Percentiles rank a stretch among this genome's conserved stretches.
These are phyloP conservation scores for Synergus gifuensis DNA, from an alignment of 2,888 invertebrate species.

Conservation along the genomic window DNA sequence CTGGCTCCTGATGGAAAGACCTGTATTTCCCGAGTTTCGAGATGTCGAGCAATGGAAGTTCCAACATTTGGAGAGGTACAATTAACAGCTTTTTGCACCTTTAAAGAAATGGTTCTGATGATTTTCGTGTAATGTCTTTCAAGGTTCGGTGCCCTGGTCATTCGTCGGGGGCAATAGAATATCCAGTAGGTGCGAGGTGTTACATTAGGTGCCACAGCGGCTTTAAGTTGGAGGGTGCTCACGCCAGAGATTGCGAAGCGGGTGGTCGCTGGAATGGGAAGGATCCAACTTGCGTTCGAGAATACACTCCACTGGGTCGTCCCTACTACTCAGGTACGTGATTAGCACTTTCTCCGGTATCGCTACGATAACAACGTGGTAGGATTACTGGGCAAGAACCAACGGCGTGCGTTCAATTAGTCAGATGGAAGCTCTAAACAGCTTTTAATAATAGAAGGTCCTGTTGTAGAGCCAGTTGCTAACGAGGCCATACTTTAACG, in stretches of 20 bases:
- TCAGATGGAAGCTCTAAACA: slow-evolving; percentile 63
- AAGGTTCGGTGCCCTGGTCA: slow-evolving; percentile 74
- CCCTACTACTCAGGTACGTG: slow-evolving; percentile 52
- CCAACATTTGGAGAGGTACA: slow-evolving; percentile 69
- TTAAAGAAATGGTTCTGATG: too few species aligned
- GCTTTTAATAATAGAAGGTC: slow-evolving; percentile 70
- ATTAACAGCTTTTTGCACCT: not conserved
- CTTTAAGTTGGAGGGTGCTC: slow-evolving; percentile 80
- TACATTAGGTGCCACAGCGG: slow-evolving; percentile 79
- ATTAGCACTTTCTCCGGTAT: slow-evolving; percentile 44
- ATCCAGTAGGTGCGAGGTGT: slow-evolving; percentile 78
- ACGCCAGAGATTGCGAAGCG: slow-evolving; percentile 79
- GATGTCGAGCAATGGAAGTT: slow-evolving; percentile 66
- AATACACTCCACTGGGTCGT: slow-evolving; percentile 67
- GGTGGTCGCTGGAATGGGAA: slow-evolving; percentile 79
- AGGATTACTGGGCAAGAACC: slow-evolving; percentile 60
- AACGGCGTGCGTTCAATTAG: slow-evolving; percentile 64
- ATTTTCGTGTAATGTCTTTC: not conserved
- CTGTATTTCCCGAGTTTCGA: slow-evolving; percentile 66
- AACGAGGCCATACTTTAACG: slow-evolving; percentile 73
- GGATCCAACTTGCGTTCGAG: slow-evolving; percentile 79
- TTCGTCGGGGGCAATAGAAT: slow-evolving; percentile 67
- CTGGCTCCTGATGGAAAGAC: slow-evolving; percentile 73
- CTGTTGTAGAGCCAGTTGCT: slow-evolving; percentile 62
- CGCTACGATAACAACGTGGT: slow-evolving; percentile 49